A percentile compares a stretch with the other conserved stretches of the same genome.
Conservation (phyloP, 2,888 invertebrate species). For the Aphidoletes aphidimyza region DNA sequence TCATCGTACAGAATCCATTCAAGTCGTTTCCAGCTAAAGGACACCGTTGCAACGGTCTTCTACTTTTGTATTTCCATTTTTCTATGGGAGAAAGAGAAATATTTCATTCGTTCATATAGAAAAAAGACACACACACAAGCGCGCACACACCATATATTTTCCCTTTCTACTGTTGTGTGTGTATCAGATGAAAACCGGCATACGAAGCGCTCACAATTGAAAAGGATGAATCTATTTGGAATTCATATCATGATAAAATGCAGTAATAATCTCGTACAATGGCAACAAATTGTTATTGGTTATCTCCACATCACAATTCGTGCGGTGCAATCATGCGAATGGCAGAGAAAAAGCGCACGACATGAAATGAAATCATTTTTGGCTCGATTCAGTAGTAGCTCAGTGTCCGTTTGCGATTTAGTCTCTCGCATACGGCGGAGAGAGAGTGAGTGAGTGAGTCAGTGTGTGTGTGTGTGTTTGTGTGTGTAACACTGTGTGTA, state of each 20-base stretch:
- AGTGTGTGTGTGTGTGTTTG: too few relatives aligned
- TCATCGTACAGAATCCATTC: background rate
- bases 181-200: too few relatives aligned
- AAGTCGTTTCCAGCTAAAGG: background rate
- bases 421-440: too few relatives aligned
- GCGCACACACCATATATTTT: too few relatives aligned
- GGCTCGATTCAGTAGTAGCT: background rate
- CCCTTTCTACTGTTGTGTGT: too few relatives aligned
- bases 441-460: too few relatives aligned
- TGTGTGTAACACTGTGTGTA: too few relatives aligned
- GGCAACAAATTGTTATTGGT: slow-evolving; percentile 44
- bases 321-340: slow-evolving; percentile 45
- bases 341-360: background rate
- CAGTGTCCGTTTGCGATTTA: background rate
- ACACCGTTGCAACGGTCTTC: background rate
- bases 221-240: slow-evolving; percentile 47
- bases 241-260: slow-evolving; percentile 53
- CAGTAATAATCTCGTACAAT: slow-evolving; percentile 50
- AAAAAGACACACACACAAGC: background rate
- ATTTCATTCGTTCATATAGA: background rate
- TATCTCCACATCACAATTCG: slow-evolving; percentile 48
- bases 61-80: background rate
- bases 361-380: slow-evolving; percentile 39
- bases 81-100: background rate
- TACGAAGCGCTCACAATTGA: background rate